Conservation (phyloP, 2,888 invertebrate genomes). For the Drosophila acutilabella region DNA sequence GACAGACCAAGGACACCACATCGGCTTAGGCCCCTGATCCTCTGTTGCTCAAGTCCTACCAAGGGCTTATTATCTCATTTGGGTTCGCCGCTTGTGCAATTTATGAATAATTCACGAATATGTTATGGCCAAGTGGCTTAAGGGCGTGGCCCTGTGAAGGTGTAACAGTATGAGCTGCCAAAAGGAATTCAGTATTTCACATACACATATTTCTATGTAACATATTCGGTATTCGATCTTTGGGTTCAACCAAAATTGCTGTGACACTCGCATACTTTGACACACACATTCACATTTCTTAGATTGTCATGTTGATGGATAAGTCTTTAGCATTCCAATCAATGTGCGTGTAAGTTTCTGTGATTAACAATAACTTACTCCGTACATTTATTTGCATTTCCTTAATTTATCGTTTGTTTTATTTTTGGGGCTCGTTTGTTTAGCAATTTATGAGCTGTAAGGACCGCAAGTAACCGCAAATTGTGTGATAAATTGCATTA, state of each 20-base stretch:
- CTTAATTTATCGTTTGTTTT: neutral
- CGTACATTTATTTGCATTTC: slow-evolving; percentile 8
- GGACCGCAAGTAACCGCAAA: neutral
- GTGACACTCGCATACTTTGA: slow-evolving; percentile 44
- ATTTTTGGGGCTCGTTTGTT: neutral
- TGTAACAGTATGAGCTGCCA: slow-evolving; percentile 13
- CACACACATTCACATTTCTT: slow-evolving; percentile 29
- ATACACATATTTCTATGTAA: slow-evolving; percentile 9
- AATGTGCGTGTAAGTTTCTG: slow-evolving; percentile 8
- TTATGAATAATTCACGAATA: slow-evolving; percentile 70
- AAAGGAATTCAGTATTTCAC: slow-evolving; percentile 21
- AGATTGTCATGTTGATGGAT: slow-evolving; percentile 45
- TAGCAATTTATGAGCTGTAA: neutral
- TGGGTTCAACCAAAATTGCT: slow-evolving; percentile 53
- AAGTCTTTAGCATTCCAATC: slow-evolving; percentile 32
- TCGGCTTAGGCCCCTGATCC: slow-evolving; percentile 19
- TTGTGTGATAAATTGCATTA: neutral
- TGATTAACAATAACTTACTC: slow-evolving; percentile 29
- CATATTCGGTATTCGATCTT: slow-evolving; percentile 32
- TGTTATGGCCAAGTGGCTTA: slow-evolving; percentile 25
- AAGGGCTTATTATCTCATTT: slow-evolving; percentile 60
- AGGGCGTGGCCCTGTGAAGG: neutral
- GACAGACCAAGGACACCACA: slow-evolving; percentile 16
- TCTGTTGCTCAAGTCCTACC: slow-evolving; percentile 9
- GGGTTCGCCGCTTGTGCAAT: slow-evolving; percentile 45